phyloP scores from a whole-genome alignment of 2,797 vertebrate genomes.

The Sebastes steindachneri region DNA sequence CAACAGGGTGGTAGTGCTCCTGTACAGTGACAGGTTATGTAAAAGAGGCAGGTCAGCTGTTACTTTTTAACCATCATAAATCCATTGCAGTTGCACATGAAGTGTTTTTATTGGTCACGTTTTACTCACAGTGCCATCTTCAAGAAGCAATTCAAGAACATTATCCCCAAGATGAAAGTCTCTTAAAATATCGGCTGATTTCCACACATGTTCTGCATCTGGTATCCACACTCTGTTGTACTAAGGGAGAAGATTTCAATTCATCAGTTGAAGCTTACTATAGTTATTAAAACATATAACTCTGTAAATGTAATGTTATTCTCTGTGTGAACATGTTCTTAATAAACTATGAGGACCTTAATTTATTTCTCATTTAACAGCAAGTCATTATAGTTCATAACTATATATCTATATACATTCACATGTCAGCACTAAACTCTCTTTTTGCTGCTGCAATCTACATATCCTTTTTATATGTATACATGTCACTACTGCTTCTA shows the following conservation, averaged over 20 bases:
- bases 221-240: conserved; percentile 98
- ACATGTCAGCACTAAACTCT: not conserved
- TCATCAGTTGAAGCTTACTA: not conserved
- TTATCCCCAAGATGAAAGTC: conserved; percentile 86
- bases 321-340: not conserved
- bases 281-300: not conserved
- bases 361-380: not conserved
- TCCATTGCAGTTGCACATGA: not conserved
- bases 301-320: not conserved
- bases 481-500: no score
- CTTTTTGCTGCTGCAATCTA: not conserved
- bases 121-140: conserved; percentile 91
- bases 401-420: not conserved
- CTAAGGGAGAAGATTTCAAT: conserved; percentile 67
- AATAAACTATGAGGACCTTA: not conserved
- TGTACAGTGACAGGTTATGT: conserved; percentile 59
- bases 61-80: conserved; percentile 10
- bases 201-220: conserved; percentile 92
- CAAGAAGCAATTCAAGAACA: conserved; percentile 86
- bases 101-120: conserved; percentile 2
- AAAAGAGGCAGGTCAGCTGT: conserved; percentile 10
- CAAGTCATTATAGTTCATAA: not conserved
- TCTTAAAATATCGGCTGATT: conserved; percentile 91
- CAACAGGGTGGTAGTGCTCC: conserved; percentile 86
- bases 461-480: rapidly evolving